Base-by-base conservation (phyloP, 2,888 invertebrate genomes). In the Drosophila anomelani region DNA sequence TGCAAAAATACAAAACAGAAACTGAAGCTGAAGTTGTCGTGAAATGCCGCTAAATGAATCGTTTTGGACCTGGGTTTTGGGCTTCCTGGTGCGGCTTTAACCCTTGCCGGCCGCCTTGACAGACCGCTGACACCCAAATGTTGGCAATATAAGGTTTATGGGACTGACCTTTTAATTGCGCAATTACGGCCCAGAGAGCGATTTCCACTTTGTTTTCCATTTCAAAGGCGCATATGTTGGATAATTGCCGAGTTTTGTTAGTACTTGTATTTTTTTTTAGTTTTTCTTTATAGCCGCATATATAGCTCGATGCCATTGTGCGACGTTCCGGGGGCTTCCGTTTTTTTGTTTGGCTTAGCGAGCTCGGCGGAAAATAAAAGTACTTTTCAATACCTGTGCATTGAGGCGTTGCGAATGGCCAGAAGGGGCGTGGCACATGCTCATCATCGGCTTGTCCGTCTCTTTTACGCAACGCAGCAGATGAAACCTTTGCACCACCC, bases 311-410 rank as follows among this genome's bases (percentile, higher is more conserved):
- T 54, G 58, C 59, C 51, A 59, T 80, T 80, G 79, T 84, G 56
- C 64, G 67, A 61, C 47, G 74, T 63, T 79, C 58, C 58, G 66
- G 36, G 53, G 63, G 89, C 89, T 90, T 90, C 90, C 90, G 90
- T 90, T 85, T 88, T 83, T 88, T 90, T 90, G 85, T 88, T 79
- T 75, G 80, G 74, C 84, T 80, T 85, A 80, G 75, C 85, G 82
- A 81, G 79, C 87, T 81, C 75, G 76, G 74, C 63, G 81, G 70
- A 69, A 85, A 74, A 71, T 38, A 34, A 51, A 53, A 53, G 51
- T 53, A 53, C 51, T 75, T 78, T 85, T 90, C 89, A 84, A 88
- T 89, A 75, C 77, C 51, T 79, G 89, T 89, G 88, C 90, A 89
- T 81, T 86, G 80, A 88, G 78, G 80, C 90, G 89, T 90, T 85